phyloP scores from a whole-genome alignment of 2,113 vertebrate genomes.

The Podarcis cretensis region DNA sequence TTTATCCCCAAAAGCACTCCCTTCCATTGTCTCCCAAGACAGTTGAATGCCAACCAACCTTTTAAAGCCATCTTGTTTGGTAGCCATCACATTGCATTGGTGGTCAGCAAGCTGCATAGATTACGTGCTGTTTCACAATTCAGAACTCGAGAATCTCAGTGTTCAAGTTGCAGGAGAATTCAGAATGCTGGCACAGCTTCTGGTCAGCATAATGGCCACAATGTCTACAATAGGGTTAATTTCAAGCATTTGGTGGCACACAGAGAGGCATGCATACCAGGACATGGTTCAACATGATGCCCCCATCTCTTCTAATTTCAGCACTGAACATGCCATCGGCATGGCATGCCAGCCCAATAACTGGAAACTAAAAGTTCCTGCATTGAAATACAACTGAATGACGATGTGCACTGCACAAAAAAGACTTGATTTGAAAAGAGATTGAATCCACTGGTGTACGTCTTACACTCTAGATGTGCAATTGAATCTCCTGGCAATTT shows the following conservation, averaged over 20 bases:
- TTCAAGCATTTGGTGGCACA: not conserved
- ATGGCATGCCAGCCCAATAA: not conserved
- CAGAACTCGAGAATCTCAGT: not conserved
- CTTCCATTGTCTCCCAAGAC: too few relatives aligned
- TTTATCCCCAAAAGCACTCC: too few relatives aligned
- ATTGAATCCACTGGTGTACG: not conserved
- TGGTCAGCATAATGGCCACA: not conserved
- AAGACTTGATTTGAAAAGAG: not conserved
- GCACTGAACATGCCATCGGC: not conserved
- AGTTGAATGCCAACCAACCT: too few relatives aligned
- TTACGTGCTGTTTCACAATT: not conserved
- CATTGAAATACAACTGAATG: not conserved
- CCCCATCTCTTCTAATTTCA: not conserved
- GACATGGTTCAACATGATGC: not conserved
- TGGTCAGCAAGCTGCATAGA: too few relatives aligned
- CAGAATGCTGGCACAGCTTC: not conserved
- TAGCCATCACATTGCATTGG: too few relatives aligned
- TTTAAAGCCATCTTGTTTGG: too few relatives aligned
- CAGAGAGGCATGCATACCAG: not conserved
- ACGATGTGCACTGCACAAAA: not conserved
- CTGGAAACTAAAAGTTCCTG: not conserved
- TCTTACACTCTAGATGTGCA: too few relatives aligned
- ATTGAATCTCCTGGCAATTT: too few relatives aligned
- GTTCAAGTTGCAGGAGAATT: not conserved
- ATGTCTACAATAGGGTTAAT: not conserved